A percentile compares a stretch with the other conserved stretches of the same genome.
Conservation (phyloP, 2,797 vertebrate species). For the Spea hammondii region DNA sequence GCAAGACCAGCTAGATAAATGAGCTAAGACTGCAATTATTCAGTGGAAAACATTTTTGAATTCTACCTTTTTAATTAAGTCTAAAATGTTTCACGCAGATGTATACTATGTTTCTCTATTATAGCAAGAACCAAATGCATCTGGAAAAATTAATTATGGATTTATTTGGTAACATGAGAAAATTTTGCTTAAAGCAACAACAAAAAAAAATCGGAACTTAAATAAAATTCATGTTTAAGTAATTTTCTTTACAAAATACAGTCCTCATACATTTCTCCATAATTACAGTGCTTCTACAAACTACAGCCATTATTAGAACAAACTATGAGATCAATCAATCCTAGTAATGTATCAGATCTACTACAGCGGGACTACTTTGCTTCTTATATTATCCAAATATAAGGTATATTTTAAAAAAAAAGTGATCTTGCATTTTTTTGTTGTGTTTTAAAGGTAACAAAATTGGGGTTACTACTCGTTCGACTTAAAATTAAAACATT, state of each 20-base stretch:
- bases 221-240: slow-evolving; percentile 13
- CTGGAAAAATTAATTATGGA: slow-evolving; percentile 53
- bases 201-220: slow-evolving; percentile 17
- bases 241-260: slow-evolving; percentile 21
- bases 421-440: too few species aligned
- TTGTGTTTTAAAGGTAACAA: too few species aligned
- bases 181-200: slow-evolving; percentile 50
- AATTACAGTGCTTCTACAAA: slow-evolving; percentile 5
- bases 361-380: too few species aligned
- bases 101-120: slow-evolving; percentile 48
- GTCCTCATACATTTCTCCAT: slow-evolving; percentile 10
- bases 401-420: too few species aligned
- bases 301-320: not conserved
- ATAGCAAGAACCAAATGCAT: slow-evolving; percentile 46
- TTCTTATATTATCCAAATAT: too few species aligned
- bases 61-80: slow-evolving; percentile 53
- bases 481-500: too few species aligned
- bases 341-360: too few species aligned
- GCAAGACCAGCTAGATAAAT: slow-evolving; percentile 52
- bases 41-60: slow-evolving; percentile 49
- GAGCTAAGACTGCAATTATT: slow-evolving; percentile 52
- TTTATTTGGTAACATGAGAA: slow-evolving; percentile 53
- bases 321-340: not conserved
- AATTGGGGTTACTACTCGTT: too few species aligned
- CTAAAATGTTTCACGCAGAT: slow-evolving; percentile 52